phyloP scores from a whole-genome alignment of 2,113 vertebrate genomes.

The Epinephelus moara region DNA sequence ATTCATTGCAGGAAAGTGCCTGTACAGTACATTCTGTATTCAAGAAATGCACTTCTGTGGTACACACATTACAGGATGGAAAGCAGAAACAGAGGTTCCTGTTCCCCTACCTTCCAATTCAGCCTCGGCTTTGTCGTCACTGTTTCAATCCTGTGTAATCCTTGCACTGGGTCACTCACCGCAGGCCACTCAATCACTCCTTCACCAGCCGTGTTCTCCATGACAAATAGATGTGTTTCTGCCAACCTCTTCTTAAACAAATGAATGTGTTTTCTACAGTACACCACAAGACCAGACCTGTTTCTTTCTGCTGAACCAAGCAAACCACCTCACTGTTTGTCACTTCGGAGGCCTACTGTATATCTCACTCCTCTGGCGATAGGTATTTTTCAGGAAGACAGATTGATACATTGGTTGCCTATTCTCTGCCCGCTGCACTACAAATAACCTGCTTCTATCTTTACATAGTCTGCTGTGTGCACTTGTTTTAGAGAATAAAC shows the following conservation, averaged over 20 bases:
- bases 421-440: constrained; percentile 48
- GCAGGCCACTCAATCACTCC: constrained; percentile 64
- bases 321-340: constrained; percentile 67
- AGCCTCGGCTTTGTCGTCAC: constrained; percentile 21
- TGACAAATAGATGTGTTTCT: constrained; percentile 73
- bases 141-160: constrained; percentile 51
- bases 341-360: constrained; percentile 56
- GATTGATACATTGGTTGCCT: constrained; percentile 61
- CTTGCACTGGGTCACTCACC: constrained; percentile 47
- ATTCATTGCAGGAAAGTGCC: background rate
- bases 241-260: constrained; percentile 68
- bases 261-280: constrained; percentile 61
- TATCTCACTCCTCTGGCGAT: constrained; percentile 63
- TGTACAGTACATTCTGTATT: background rate
- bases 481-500: constrained; percentile 56
- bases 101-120: constrained; percentile 22
- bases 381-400: constrained; percentile 72
- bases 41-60: background rate
- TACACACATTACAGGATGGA: background rate
- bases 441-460: constrained; percentile 64
- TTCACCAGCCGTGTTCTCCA: constrained; percentile 37
- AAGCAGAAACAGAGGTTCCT: background rate
- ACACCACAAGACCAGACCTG: constrained; percentile 1
- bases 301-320: constrained; percentile 72
- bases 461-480: constrained; percentile 22